Evolutionary conservation across 2,797 vertebrate genomes (phyloP), one percentile per base, ranked within the genome.

Genomic region (Iguana delicatissima): DNA sequence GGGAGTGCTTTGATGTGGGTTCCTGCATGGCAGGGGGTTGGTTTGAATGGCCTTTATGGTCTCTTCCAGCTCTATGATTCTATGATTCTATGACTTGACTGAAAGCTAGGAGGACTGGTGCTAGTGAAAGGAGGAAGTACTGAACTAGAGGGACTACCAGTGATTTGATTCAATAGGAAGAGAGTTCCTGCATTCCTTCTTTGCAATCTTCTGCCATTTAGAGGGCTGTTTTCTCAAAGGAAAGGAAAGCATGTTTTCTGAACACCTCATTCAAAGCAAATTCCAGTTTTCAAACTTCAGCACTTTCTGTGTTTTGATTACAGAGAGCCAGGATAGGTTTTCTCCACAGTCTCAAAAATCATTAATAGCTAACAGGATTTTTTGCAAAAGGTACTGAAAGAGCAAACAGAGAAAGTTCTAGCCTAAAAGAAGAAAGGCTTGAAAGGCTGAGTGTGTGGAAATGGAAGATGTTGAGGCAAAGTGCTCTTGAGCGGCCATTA

Each of bases 311-410:
- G 24, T 57, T 42, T 69, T 38, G 77, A 81, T 57, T 16, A 72
- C 42, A 59, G 42, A 16, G 35, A 82, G 24, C 42, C 12, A 14
- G 8, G 32, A 77, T 83, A 18, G 2, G n/a, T 83, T 83, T 76
- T 62, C 86, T 90, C 81, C 85, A 38, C 24, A 89, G 0, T 35
- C 4, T 0, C 86, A 22, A 6, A 46, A n/a, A 57, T 89, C 87
- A 92, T 59, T 80, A 55, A 82, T 14, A 85, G 6, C n/a, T 69
- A 84, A 89, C 74, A 4, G 16, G 24, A 46, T 42, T 0, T 9
- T 50, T 38, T 76, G 52, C 86, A 57, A 85, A 89, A 92, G 42
- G 42, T 46, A 87, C 69, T 77, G 69, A 86, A 90, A 90, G 16
- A 9, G 62, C 16, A 69, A 64, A 69, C 29, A 22, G 57, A 46